These are phyloP conservation scores for Erebia ligea DNA, from an alignment of 2,888 invertebrate species.

Conservation along the genomic window DNA sequence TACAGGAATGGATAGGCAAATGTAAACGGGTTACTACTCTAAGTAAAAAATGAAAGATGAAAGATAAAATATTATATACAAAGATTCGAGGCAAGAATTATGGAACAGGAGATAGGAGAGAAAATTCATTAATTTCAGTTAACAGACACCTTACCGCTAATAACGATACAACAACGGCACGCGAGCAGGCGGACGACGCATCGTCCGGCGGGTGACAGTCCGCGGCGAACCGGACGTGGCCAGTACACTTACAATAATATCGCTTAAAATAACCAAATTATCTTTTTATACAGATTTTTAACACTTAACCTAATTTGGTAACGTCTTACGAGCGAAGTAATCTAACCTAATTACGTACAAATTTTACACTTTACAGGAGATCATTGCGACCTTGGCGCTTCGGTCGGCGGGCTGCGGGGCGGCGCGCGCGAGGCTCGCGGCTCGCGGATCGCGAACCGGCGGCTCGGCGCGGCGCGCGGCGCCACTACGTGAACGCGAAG, in stretches of 20 bases:
- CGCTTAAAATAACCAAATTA: constrained; percentile 46
- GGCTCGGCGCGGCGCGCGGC: constrained; percentile 33
- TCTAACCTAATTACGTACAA: constrained; percentile 49
- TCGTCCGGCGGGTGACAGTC: no score
- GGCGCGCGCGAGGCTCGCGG: constrained; percentile 31
- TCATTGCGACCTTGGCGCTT: not conserved
- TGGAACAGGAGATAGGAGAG: not conserved
- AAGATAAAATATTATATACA: not conserved
- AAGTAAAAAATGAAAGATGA: not conserved
- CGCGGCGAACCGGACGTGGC: not conserved
- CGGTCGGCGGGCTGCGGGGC: constrained; percentile 17
- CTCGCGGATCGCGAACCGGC: constrained; percentile 13
- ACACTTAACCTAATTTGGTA: constrained; percentile 58
- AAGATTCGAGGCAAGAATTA: not conserved
- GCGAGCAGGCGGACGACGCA: no score
- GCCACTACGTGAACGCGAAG: constrained; percentile 73
- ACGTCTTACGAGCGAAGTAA: constrained; percentile 45
- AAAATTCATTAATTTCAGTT: not conserved
- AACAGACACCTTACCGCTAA: not conserved
- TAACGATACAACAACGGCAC: not conserved
- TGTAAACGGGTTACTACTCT: not conserved
- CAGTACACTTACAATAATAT: constrained; percentile 15
- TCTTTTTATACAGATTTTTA: constrained; percentile 52
- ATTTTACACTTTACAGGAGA: constrained; percentile 58
- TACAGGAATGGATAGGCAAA: not conserved